Conservation (phyloP, 2,888 invertebrate genomes). For the Agriopis aurantiaria region DNA sequence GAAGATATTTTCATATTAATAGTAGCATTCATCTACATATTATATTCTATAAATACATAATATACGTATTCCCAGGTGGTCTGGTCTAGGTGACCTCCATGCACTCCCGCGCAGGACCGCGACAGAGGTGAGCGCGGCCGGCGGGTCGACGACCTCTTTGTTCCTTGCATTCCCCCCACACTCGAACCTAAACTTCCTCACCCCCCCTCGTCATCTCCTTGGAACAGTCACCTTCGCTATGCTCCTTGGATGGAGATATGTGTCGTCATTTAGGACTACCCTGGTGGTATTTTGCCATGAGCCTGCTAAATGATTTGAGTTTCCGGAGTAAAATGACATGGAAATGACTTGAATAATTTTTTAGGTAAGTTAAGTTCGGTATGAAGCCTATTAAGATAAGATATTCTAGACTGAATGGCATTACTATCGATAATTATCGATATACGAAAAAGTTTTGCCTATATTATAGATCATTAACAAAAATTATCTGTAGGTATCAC, state of each 20-base stretch:
- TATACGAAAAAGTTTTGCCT: too few relatives aligned
- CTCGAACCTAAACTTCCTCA: conserved; percentile 31
- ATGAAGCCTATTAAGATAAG: too few relatives aligned
- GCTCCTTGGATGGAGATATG: conserved; percentile 51
- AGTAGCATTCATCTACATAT: neutral
- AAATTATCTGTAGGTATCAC: too few relatives aligned
- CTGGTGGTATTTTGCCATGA: conserved; percentile 47
- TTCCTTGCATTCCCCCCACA: conserved; percentile 62
- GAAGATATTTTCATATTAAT: too few relatives aligned
- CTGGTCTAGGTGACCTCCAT: conserved; percentile 45
- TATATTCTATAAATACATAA: neutral
- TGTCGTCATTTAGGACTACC: conserved; percentile 31
- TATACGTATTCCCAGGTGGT: conserved; percentile 52
- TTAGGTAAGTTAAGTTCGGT: too few relatives aligned
- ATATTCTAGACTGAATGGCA: too few relatives aligned
- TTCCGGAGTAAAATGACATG: conserved; percentile 24
- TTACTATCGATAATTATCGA: too few relatives aligned
- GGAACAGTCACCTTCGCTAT: conserved; percentile 62
- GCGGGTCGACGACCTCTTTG: conserved; percentile 72
- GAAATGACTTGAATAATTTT: neutral
- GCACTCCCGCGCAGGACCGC: conserved; percentile 34
- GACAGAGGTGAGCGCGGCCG: conserved; percentile 65
- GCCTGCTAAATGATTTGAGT: conserved; percentile 32
- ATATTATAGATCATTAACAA: too few relatives aligned
- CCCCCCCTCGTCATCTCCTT: conserved; percentile 32